Base-by-base conservation (phyloP, 1,140 invertebrate species). In the Akabosia matsudoensis region DNA sequence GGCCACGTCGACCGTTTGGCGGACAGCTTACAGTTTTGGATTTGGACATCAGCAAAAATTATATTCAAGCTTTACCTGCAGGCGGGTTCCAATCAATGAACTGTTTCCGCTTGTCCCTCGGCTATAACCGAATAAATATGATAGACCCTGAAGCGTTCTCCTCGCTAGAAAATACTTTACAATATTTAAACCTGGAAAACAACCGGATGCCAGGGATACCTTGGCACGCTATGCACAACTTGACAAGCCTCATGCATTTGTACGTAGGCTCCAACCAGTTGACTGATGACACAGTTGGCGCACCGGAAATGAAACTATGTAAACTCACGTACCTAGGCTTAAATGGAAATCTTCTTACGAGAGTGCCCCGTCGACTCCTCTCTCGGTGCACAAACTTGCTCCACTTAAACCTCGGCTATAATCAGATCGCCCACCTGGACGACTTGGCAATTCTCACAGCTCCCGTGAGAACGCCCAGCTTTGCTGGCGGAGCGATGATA, bases 171-270 rank as follows among this genome's bases (percentile, higher is more conserved):
- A 26, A 18, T 28, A 67, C 78, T 10, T 77, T 81, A 26, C 79
- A 81, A 71, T 81, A 81, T 70, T 75, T 81, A 52, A 81, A 81
- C 76, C 74, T 81, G n/a, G 80, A 81, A 52, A 81, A 81, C 74
- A 81, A 81, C 74, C 52, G 72, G 33, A 76, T 81, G 28, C 54
- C 33, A 22, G 64, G 70, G 0, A 76, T 81, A 24, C 80, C 80
- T 33, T 81, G 80, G 80, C 56, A 51, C 16, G 24, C 78, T n/a
- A 54, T 81, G 31, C 13, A 71, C 34, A 79, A 79, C 64, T 75
- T 81, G 30, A 79, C 78, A 18, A 78, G 78, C 30, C 76, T 81
- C 45, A 78, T 79, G 76, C 80, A 81, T 74, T 75, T 81, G n/a
- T 81, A 81, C 72, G 75, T 81, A 18, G 80, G 80, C 37, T 73